Percentiles rank a stretch among this genome's conserved stretches.
phyloP scores from a whole-genome alignment of 2,888 invertebrate genomes.

The Cryptus armator region DNA sequence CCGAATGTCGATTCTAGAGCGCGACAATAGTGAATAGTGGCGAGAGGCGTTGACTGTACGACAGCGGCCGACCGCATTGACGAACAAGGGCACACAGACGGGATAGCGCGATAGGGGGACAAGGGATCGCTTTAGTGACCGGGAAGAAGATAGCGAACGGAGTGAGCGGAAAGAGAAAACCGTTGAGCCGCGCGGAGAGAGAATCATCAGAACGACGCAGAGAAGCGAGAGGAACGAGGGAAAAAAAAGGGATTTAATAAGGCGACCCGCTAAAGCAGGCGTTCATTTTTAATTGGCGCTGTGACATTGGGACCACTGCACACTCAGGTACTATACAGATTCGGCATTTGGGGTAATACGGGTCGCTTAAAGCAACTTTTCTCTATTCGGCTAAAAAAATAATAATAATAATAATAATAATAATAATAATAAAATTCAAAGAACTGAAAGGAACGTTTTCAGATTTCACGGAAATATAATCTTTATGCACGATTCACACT shows the following conservation, averaged over 20 bases:
- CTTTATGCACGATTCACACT: not conserved
- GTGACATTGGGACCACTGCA: conserved; percentile 76
- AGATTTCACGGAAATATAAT: not conserved
- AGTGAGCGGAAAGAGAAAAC: conserved; percentile 31
- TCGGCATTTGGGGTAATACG: conserved; percentile 24
- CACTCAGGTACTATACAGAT: conserved; percentile 63
- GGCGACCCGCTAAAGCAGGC: conserved; percentile 72
- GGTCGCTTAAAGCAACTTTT: conserved; percentile 31
- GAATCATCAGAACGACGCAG: conserved; percentile 12
- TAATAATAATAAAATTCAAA: not conserved
- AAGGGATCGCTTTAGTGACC: conserved; percentile 20
- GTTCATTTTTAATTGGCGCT: conserved; percentile 78
- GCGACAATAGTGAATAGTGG: conserved; percentile 56
- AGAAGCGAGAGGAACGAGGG: conserved; percentile 28
- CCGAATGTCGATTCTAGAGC: conserved; percentile 55
- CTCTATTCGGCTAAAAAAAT: not conserved
- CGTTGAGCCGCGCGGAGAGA: conserved; percentile 42
- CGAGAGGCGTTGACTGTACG: conserved; percentile 23
- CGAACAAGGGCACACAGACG: conserved; percentile 37
- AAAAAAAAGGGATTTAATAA: conserved; percentile 69
- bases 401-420: not conserved
- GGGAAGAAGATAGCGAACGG: conserved; percentile 20
- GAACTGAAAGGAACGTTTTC: not conserved
- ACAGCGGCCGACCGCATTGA: conserved; percentile 45
- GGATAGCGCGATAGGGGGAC: conserved; percentile 28